Percentiles rank a stretch among this genome's conserved stretches.
These are phyloP conservation scores for Lutjanus erythropterus DNA, from an alignment of 2,113 vertebrate genomes.

Conservation along the genomic window DNA sequence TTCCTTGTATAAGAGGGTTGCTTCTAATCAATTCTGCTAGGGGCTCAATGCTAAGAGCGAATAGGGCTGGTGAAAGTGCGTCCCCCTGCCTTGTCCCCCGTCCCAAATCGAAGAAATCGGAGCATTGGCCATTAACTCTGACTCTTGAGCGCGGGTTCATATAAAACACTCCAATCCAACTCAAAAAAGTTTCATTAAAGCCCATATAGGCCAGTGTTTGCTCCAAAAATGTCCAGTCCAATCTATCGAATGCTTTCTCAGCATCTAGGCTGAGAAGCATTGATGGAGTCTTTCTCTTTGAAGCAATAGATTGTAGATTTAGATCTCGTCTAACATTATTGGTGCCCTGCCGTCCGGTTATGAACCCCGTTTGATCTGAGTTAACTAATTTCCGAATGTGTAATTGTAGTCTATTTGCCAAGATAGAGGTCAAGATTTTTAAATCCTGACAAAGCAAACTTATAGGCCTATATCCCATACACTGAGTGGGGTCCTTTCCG, in stretches of 20 bases:
- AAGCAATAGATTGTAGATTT: too few relatives aligned
- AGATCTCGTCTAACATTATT: too few relatives aligned
- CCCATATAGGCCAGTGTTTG: not conserved
- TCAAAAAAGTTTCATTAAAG: slow-evolving; percentile 3
- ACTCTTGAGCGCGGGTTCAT: not conserved
- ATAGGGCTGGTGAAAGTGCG: too few relatives aligned
- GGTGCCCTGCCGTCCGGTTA: not conserved
- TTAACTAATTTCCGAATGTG: not conserved
- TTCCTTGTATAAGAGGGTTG: too few relatives aligned
- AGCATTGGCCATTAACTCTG: slow-evolving; percentile 8
- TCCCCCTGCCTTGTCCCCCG: not conserved
- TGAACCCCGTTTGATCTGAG: not conserved
- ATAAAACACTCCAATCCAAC: slow-evolving; percentile 17
- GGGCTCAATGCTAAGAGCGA: too few relatives aligned
- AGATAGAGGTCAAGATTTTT: not conserved
- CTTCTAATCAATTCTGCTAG: not conserved
- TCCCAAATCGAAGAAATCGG: not conserved
- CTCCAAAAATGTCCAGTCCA: slow-evolving; percentile 3
- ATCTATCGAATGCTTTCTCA: slow-evolving; percentile 6
- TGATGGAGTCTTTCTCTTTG: not conserved
- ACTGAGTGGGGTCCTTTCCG: not conserved
- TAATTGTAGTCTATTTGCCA: too few relatives aligned
- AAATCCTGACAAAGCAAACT: not conserved
- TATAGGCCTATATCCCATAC: not conserved
- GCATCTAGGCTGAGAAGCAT: slow-evolving; percentile 18